Percentiles rank a stretch among this genome's conserved stretches.
These are phyloP conservation scores for Harlomillsia oculata DNA, from an alignment of 1,140 invertebrate genomes.

Conservation along the genomic window DNA sequence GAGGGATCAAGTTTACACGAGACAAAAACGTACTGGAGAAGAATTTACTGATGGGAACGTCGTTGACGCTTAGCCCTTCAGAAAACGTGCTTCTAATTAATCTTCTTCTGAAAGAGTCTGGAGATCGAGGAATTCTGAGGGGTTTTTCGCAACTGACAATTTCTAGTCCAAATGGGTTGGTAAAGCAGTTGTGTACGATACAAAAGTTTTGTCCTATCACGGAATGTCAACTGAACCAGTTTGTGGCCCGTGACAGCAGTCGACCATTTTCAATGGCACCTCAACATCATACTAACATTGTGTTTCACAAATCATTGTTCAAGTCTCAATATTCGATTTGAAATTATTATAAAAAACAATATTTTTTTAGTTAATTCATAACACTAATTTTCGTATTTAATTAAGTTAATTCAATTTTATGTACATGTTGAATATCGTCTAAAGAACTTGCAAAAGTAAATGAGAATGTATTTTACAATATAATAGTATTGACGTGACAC, in stretches of 20 bases:
- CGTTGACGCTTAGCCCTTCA: not conserved
- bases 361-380: too few species aligned
- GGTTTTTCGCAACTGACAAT: conserved; percentile 1
- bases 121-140: not conserved
- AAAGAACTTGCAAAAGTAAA: too few species aligned
- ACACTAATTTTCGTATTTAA: too few species aligned
- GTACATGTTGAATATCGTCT: too few species aligned
- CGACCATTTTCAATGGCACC: not conserved
- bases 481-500: too few species aligned
- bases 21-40: not conserved
- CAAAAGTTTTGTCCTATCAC: not conserved
- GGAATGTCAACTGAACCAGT: conserved; percentile 3
- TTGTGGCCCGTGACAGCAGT: not conserved
- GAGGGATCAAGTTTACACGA: not conserved
- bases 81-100: not conserved
- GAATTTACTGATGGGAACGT: not conserved
- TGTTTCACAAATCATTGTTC: not conserved
- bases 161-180: not conserved
- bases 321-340: not conserved
- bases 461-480: too few species aligned
- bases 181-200: not conserved
- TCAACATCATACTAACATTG: not conserved
- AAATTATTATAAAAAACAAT: too few species aligned
- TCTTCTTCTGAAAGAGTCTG: not conserved
- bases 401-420: too few species aligned